These are phyloP conservation scores for Actias luna DNA, from an alignment of 2,888 invertebrate genomes.

Conservation along the genomic window DNA sequence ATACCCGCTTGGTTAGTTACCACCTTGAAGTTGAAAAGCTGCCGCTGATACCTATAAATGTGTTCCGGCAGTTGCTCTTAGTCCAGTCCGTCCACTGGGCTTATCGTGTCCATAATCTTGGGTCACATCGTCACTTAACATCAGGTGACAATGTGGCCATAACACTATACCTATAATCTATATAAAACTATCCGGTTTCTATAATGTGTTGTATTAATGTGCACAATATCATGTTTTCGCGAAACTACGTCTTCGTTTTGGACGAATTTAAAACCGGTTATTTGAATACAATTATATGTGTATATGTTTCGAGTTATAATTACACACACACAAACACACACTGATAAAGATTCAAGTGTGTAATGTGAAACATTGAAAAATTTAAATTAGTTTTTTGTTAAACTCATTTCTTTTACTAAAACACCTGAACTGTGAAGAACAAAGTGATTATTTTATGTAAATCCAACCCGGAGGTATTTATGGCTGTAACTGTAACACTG, in stretches of 20 bases:
- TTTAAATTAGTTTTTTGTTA: background rate
- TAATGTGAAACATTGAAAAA: background rate
- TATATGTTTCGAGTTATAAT: background rate
- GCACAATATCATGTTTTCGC: background rate
- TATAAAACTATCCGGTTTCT: background rate
- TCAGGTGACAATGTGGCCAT: too few relatives aligned
- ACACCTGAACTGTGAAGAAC: background rate
- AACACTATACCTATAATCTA: too few relatives aligned
- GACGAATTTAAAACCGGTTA: constrained; percentile 17
- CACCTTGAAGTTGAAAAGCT: too few relatives aligned
- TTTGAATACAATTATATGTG: background rate
- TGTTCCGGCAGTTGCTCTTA: too few relatives aligned
- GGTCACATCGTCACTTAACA: too few relatives aligned
- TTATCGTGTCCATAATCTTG: too few relatives aligned
- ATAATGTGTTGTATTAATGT: background rate
- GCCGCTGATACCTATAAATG: too few relatives aligned
- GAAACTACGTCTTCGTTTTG: constrained; percentile 8
- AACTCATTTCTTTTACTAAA: background rate
- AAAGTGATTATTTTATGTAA: background rate
- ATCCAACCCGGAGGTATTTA: background rate
- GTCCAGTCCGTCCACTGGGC: too few relatives aligned
- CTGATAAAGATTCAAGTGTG: background rate
- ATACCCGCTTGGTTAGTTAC: too few relatives aligned
- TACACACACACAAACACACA: background rate
- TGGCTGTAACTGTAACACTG: background rate